Percentiles rank a stretch among this genome's conserved stretches.
These are phyloP conservation scores for Chelonus insularis DNA, from an alignment of 1,140 invertebrate species.

Conservation along the genomic window DNA sequence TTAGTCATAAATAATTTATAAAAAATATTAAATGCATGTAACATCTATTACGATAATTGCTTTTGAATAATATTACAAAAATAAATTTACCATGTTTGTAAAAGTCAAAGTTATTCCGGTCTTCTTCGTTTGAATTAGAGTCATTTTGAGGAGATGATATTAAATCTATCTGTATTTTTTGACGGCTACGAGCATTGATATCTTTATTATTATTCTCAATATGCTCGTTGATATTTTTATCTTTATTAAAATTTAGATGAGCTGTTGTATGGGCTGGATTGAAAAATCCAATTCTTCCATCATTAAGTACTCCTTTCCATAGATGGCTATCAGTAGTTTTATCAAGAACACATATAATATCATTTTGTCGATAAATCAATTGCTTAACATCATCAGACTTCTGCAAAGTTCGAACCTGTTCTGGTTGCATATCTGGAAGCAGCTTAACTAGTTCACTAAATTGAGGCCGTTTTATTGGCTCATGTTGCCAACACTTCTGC, in stretches of 20 bases:
- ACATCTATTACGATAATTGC: too few species aligned
- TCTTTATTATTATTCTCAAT: constrained; percentile 63
- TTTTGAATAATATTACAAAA: constrained; percentile 96
- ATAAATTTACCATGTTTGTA: too few species aligned
- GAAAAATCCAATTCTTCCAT: constrained; percentile 86
- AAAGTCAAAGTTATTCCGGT: too few species aligned
- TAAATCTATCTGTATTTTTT: constrained; percentile 85
- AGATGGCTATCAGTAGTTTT: constrained; percentile 68
- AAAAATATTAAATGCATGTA: too few species aligned
- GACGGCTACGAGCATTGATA: constrained; percentile 64
- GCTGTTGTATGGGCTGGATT: constrained; percentile 88
- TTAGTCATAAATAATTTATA: too few species aligned
- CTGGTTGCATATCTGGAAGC: constrained; percentile 86
- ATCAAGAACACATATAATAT: constrained; percentile 92
- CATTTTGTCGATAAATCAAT: constrained; percentile 82
- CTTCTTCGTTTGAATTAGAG: too few species aligned
- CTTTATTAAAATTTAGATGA: constrained; percentile 63
- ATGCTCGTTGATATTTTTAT: constrained; percentile 65
- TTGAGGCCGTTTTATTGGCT: constrained; percentile 84
- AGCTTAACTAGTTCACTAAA: constrained; percentile 83
- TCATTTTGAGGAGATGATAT: constrained; percentile 96
- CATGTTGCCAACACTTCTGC: constrained; percentile 94
- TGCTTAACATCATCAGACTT: constrained; percentile 67
- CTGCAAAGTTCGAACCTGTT: constrained; percentile 81
- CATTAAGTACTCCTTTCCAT: constrained; percentile 85